Base-by-base conservation (phyloP, 2,888 invertebrate species). In the Esperia sulphurella region DNA sequence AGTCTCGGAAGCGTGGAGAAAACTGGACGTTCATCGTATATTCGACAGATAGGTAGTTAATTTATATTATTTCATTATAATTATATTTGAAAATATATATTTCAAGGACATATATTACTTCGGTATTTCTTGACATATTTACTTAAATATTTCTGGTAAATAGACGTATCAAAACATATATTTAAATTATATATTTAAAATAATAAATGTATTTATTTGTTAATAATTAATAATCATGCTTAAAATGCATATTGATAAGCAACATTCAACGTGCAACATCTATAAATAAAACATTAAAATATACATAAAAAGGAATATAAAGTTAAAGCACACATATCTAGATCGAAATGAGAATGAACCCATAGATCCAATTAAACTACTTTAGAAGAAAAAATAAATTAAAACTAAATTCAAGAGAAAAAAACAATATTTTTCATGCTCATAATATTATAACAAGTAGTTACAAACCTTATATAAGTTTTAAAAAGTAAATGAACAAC, bases 271-370 rank as follows among this genome's bases (percentile, higher is more conserved):
- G 86, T 87, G 87, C 88, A 78, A 86, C 87, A 86, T 82, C 61
- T 68, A 82, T 64, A 71, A 44, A 71, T 21, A 21, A 21, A 21
- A 21, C 5, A 21, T 3, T 21, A 21, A 21, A 21, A 21, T 21
- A 21, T 3, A 21, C 2, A 21, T 21, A 21, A 21, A 21, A 3
- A 21, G 21, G 21, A 3, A 21, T 21, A 21, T 3, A 21, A 21
- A 21, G 5, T 21, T 3, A 21, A 21, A 21, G 2, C 5, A 21
- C 21, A 21, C 21, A 21, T 21, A 64, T 59, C 58, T 58, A 82
- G 84, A 87, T 86, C 69, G 65, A 87, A 87, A 85, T 82, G 87
- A 88, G 87, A 88, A 88, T 87, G 85, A 77, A n/a, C n/a, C 83
- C 85, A 68, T 58, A 62, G 66, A 77, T 73, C 68, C 43, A 38